These are phyloP conservation scores for Microtus montanus DNA, from an alignment of 2,113 vertebrate genomes.

Conservation along the genomic window DNA sequence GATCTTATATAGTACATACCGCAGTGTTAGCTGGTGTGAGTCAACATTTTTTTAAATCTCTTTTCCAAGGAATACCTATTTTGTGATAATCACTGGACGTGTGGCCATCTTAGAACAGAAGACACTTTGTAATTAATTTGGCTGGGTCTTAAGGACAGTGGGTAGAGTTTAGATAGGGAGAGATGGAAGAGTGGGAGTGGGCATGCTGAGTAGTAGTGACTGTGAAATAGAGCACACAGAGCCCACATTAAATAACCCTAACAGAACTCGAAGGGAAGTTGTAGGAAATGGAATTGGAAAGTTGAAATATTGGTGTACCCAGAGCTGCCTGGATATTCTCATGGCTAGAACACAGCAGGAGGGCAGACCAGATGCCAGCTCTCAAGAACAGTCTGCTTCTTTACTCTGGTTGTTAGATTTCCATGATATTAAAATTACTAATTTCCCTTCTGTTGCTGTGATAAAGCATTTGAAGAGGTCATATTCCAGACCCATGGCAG, in stretches of 20 bases:
- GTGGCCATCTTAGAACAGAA: not conserved
- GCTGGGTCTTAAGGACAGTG: not conserved
- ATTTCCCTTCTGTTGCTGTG: not conserved
- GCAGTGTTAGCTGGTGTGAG: not conserved
- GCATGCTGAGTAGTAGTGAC: not conserved
- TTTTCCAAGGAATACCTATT: not conserved
- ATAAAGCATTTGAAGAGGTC: not conserved
- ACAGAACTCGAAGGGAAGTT: not conserved
- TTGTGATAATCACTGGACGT: not conserved
- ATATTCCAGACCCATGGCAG: not conserved
- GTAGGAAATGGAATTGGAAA: not conserved
- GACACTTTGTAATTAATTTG: not conserved
- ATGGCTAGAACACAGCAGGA: not conserved
- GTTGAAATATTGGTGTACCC: not conserved
- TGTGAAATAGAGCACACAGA: not conserved
- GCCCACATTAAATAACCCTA: not conserved
- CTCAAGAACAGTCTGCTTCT: conserved; percentile 8
- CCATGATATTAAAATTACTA: conserved; percentile 43
- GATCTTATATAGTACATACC: not conserved
- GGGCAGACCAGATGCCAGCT: not conserved
- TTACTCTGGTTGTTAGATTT: conserved; percentile 42
- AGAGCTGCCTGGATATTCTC: not conserved
- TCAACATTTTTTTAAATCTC: not conserved
- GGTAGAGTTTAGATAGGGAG: not conserved
- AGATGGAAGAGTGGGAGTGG: too few species aligned